Evolutionary conservation across 2,113 vertebrate species (phyloP), one percentile per base, ranked within the genome.

Genomic region (Ia io): DNA sequence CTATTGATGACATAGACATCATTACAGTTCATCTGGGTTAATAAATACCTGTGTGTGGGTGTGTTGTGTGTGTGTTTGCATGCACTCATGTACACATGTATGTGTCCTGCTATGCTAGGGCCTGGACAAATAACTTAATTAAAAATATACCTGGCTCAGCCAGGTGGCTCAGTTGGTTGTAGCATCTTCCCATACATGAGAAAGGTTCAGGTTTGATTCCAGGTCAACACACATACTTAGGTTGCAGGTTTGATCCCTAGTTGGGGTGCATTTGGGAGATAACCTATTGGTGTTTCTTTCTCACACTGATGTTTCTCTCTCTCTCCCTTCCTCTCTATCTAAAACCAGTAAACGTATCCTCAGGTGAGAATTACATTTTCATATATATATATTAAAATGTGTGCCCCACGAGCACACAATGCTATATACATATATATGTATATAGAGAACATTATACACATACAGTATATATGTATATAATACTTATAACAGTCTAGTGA

Each of bases 71-170:
- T 82, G 17, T 56, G 11, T 25, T 1, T 44, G 6, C 9, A 18
- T n/a, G 9, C 2, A 37, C 3, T 12, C 1, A 32, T 11, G 25
- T 49, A 23, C 3, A 25, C 30, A 71, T 2, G 0, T 51, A 42
- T 51, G n/a, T 71, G 16, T 35, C n/a, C 91, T 86, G 22, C 40
- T 87, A 25, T 84, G 5, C 25, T 65, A 78, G 9, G 16, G 11
- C n/a, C 56, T 86, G 49, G 70, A 73, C 10, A 88, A 91, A 69
- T 88, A 93, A 86, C 71, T 87, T 87, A 93, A 89, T 77, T 87
- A 65, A 89, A 96, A 82, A 78, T 47, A 3, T 77, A 84, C 47
- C 30, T 82, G 44, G 8, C 44, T 30, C 44, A 32, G 14, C 73
- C 10, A 7, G 42, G 73, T 47, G 8, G 28, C 28, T 76, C 73